Evolutionary conservation across 2,888 invertebrate genomes (phyloP).

Genomic region (Alentia gelatinosa): DNA sequence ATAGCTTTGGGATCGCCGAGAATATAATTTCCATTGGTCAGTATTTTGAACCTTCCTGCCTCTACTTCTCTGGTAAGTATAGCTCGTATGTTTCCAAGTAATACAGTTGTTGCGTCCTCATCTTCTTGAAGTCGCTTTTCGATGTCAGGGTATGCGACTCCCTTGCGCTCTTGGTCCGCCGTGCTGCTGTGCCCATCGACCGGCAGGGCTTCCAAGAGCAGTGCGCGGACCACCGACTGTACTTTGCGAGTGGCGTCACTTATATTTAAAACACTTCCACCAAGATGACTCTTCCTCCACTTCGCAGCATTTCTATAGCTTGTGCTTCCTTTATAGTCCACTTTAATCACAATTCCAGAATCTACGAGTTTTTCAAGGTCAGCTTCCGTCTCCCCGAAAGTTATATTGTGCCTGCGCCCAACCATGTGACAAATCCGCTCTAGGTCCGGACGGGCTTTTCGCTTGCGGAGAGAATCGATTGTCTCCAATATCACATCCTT

Average conservation of each 20-base stretch:
- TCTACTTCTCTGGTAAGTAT: constrained; percentile 87
- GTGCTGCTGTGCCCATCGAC: constrained; percentile 2
- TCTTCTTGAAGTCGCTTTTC: constrained; percentile 73
- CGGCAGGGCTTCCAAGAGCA: not conserved
- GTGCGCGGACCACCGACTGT: constrained; percentile 63
- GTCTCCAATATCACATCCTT: constrained; percentile 90
- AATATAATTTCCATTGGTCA: not conserved
- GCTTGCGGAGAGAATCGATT: constrained; percentile 90
- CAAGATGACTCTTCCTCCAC: constrained; percentile 84
- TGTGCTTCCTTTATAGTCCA: constrained; percentile 92
- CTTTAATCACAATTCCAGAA: constrained; percentile 88
- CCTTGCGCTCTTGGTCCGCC: not conserved
- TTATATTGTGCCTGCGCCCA: constrained; percentile 87
- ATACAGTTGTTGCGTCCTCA: constrained; percentile 69
- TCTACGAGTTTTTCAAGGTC: constrained; percentile 89
- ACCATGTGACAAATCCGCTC: constrained; percentile 91
- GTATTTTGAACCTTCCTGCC: constrained; percentile 23
- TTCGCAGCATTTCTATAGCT: constrained; percentile 91
- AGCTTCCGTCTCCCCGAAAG: constrained; percentile 83
- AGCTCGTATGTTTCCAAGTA: constrained; percentile 82
- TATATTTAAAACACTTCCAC: constrained; percentile 80
- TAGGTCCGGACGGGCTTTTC: constrained; percentile 92
- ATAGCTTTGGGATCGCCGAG: not conserved
- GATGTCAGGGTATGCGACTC: constrained; percentile 65
- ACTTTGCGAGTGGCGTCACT: constrained; percentile 68